Conservation (phyloP, 2,888 invertebrate species). For the Smittia sp. region DNA sequence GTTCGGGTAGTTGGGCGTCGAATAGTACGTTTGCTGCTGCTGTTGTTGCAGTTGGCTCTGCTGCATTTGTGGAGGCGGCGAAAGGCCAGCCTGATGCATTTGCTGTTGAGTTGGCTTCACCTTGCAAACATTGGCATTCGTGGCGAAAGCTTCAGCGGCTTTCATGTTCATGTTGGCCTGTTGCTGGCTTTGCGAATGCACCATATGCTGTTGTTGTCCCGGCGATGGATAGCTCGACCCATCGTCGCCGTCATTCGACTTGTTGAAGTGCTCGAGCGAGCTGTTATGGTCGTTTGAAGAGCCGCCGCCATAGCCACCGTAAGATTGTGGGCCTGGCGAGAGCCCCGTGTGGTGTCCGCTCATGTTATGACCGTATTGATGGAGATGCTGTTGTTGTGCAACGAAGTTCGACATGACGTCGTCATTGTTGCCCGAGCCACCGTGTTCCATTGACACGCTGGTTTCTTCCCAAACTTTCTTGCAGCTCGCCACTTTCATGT, state of each 20-base stretch:
- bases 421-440: conserved; percentile 43
- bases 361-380: conserved; percentile 38
- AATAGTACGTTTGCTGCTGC: conserved; percentile 61
- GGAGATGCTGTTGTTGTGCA: conserved; percentile 47
- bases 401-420: conserved; percentile 45
- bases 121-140: conserved; percentile 72
- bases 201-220: conserved; percentile 42
- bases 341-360: conserved; percentile 50
- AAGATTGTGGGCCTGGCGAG: conserved; percentile 50
- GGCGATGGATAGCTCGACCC: conserved; percentile 32
- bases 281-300: conserved; percentile 53
- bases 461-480: conserved; percentile 77
- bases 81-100: conserved; percentile 52
- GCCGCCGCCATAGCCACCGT: conserved; percentile 43
- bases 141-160: conserved; percentile 54
- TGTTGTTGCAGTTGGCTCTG: conserved; percentile 56
- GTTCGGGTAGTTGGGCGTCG: conserved; percentile 71
- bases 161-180: conserved; percentile 55
- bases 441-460: conserved; percentile 64
- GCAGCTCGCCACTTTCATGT: conserved; percentile 90
- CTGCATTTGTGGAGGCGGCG: conserved; percentile 64
- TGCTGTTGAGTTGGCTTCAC: conserved; percentile 84
- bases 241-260: conserved; percentile 43
- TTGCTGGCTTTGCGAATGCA: conserved; percentile 53
- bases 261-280: conserved; percentile 53